Percentiles rank a stretch among this genome's conserved stretches.
Conservation (phyloP, 1,140 invertebrate species). For the Dolichoris vasculosae region DNA sequence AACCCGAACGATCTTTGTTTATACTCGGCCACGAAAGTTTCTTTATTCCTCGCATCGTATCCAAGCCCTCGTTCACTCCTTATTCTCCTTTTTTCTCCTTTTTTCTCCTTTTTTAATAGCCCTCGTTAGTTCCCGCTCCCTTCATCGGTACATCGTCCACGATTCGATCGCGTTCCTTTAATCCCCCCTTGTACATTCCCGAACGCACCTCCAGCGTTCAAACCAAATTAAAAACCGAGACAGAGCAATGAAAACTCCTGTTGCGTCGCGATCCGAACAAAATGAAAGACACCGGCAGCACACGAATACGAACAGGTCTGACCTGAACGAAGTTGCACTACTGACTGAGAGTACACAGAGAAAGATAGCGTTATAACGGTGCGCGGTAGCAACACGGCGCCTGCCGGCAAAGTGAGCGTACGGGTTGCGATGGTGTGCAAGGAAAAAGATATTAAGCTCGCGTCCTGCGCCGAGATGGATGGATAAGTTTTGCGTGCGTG, state of each 20-base stretch:
- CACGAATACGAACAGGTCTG: slow-evolving; percentile 51
- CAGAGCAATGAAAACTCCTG: slow-evolving; percentile 12
- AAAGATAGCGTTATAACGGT: background rate
- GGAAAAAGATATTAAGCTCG: background rate
- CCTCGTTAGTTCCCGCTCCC: no score
- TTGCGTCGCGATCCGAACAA: slow-evolving; percentile 9
- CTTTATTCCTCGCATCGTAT: background rate
- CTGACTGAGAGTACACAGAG: slow-evolving; percentile 60
- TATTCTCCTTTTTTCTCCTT: no score
- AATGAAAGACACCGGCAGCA: background rate
- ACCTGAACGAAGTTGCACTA: slow-evolving; percentile 64
- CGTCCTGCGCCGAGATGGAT: no score
- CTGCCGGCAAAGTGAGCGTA: background rate
- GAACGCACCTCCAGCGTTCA: no score
- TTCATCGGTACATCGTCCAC: no score
- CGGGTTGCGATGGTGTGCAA: background rate
- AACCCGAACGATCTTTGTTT: background rate
- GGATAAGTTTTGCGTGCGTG: no score
- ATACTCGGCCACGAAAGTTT: background rate
- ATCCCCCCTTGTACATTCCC: no score
- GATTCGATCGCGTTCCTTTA: no score
- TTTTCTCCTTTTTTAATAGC: no score
- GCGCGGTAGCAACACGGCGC: slow-evolving; percentile 4
- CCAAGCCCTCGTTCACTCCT: background rate
- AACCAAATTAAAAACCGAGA: no score